Percentiles rank a stretch among this genome's conserved stretches.
Conservation (phyloP, 2,113 vertebrate genomes). For the Ophthalmolycus amberensis region DNA sequence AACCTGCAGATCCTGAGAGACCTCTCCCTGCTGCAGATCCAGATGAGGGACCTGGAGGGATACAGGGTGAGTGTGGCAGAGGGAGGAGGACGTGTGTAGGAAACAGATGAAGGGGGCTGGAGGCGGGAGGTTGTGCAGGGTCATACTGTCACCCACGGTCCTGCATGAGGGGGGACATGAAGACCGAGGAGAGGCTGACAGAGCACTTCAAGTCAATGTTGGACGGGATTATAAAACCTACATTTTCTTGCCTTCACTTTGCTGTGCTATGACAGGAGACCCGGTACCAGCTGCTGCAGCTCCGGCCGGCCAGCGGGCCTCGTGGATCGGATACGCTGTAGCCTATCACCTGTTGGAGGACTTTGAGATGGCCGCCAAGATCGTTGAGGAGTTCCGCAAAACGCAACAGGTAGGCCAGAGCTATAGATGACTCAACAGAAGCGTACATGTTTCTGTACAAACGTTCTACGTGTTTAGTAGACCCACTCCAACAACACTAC, state of each 20-base stretch:
- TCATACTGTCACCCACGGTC: neutral
- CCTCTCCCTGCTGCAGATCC: slow-evolving; percentile 96
- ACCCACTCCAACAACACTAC: neutral
- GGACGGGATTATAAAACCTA: neutral
- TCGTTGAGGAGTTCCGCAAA: slow-evolving; percentile 96
- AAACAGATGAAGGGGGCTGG: neutral
- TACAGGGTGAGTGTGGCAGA: slow-evolving; percentile 88
- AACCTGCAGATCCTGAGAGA: slow-evolving; percentile 98
- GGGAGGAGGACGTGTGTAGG: neutral
- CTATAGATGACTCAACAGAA: neutral
- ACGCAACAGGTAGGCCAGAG: slow-evolving; percentile 89
- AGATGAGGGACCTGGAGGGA: slow-evolving; percentile 98
- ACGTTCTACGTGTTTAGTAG: neutral
- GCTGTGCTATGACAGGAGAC: slow-evolving; percentile 86
- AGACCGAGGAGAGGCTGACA: no score
- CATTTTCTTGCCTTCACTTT: neutral
- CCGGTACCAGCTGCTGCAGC: slow-evolving; percentile 93
- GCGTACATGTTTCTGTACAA: neutral
- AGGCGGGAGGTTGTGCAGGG: neutral
- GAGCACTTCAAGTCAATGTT: no score
- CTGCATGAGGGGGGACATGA: neutral
- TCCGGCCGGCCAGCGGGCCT: slow-evolving; percentile 93
- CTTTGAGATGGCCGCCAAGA: slow-evolving; percentile 96
- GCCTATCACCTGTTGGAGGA: slow-evolving; percentile 95
- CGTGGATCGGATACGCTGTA: slow-evolving; percentile 96